Conservation (phyloP, 2,888 invertebrate genomes). For the Brenthis daphne region DNA sequence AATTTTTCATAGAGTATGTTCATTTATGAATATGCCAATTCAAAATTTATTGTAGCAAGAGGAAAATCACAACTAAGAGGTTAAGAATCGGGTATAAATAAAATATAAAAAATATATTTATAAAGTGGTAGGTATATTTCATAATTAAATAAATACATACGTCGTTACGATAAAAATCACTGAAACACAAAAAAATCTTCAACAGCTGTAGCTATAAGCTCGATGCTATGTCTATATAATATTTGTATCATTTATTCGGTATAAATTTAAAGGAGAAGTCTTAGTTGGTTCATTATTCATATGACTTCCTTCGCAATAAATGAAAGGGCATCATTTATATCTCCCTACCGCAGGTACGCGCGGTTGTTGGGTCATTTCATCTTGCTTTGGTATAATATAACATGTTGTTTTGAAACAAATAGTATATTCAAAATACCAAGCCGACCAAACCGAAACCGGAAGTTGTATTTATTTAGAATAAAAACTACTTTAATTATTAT, state of each 20-base stretch:
- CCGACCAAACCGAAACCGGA: too few relatives aligned
- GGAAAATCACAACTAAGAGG: too few relatives aligned
- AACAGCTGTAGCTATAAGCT: too few relatives aligned
- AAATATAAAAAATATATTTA: neutral
- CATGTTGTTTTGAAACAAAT: slow-evolving; percentile 1
- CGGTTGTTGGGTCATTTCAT: slow-evolving; percentile 38
- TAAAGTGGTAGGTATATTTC: neutral
- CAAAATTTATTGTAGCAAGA: neutral
- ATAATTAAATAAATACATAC: neutral
- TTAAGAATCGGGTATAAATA: too few relatives aligned
- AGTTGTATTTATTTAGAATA: too few relatives aligned
- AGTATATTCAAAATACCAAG: neutral
- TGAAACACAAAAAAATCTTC: too few relatives aligned
- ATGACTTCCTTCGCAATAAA: slow-evolving; percentile 44
- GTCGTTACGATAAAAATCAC: too few relatives aligned
- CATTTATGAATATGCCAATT: neutral
- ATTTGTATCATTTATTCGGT: slow-evolving; percentile 31
- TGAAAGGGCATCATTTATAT: slow-evolving; percentile 45
- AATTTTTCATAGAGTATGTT: slow-evolving; percentile 47
- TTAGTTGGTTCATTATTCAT: slow-evolving; percentile 44
- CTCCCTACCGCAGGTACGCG: slow-evolving; percentile 31
- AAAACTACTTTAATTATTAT: too few relatives aligned
- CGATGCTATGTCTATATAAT: too few relatives aligned
- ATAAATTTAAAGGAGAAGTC: slow-evolving; percentile 14
- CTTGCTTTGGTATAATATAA: slow-evolving; percentile 25